Evolutionary conservation across 2,888 invertebrate species (phyloP).

Genomic region (Synanthedon andrenaeformis): DNA sequence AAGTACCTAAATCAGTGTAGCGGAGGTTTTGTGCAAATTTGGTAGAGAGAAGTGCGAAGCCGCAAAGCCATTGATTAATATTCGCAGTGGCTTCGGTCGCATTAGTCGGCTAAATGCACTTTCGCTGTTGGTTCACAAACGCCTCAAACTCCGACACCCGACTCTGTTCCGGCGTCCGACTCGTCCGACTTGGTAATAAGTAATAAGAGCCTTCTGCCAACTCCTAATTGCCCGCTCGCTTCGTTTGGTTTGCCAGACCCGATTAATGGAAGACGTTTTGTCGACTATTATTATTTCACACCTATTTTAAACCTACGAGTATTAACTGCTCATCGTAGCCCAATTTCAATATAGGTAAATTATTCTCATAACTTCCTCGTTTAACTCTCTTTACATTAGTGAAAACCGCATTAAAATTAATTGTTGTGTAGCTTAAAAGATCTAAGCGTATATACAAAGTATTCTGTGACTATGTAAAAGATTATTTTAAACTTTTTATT

Average conservation of each 20-base stretch:
- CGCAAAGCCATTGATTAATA: constrained; percentile 44
- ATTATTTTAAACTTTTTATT: too few relatives aligned
- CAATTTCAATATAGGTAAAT: too few relatives aligned
- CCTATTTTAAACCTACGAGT: too few relatives aligned
- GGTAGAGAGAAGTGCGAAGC: constrained; percentile 11
- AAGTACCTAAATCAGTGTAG: constrained; percentile 15
- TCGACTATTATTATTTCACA: constrained; percentile 7
- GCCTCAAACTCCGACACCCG: constrained; percentile 20
- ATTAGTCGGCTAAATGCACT: constrained; percentile 53
- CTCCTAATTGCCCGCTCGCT: constrained; percentile 46
- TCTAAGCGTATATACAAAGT: too few relatives aligned
- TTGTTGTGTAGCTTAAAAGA: too few relatives aligned
- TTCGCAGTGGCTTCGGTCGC: constrained; percentile 35
- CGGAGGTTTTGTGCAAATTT: constrained; percentile 8
- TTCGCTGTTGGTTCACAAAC: constrained; percentile 42
- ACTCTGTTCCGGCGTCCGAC: too few relatives aligned
- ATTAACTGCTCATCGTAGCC: too few relatives aligned
- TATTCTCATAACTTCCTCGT: too few relatives aligned
- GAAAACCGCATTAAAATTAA: too few relatives aligned
- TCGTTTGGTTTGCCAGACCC: constrained; percentile 22
- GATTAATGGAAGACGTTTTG: constrained; percentile 40
- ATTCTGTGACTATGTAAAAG: too few relatives aligned
- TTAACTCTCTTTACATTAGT: too few relatives aligned
- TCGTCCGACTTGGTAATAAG: constrained; percentile 25
- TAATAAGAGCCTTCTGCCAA: constrained; percentile 30